Evolutionary conservation across 2,888 invertebrate species (phyloP), one percentile per base, ranked within the genome.

Genomic region (Monoplex corrugatus): DNA sequence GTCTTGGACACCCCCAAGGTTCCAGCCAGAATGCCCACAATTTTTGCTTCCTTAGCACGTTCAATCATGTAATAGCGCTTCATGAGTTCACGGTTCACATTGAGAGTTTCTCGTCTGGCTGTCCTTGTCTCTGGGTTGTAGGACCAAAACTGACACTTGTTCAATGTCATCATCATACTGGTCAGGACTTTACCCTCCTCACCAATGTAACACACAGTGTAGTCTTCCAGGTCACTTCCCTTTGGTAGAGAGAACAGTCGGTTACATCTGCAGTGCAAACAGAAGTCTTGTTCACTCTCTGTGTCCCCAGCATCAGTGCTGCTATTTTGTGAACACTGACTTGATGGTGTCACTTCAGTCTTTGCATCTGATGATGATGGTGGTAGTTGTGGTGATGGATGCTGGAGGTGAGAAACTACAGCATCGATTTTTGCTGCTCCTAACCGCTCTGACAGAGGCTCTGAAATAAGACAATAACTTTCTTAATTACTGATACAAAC

Each of bases 1-100:
- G 96, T 96, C 89, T 98, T 97, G 88, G 97, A 97, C 19, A 98
- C 98, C 3, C 98, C 98, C 16, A 99, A 96, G 45, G 99, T 99
- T 89, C 98, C 99, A n/a, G 98, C 97, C 28, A 99, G 97, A 85
- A 99, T 97, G 0, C 99, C 99, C 68, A 99, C 97, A 8, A 97
- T 97, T 92, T 97, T 97, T 0, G 99, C 98, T 96, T 99, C 99
- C 95, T 98, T 98, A 91, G 98, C 97, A 95, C 98, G 98, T 96
- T 99, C 99, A 44, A 98, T 97, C 87, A 98, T 96, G 95, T 97
- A 99, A 90, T 98, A 97, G 90, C 99, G 97, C 89, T 98, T 97
- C 95, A 98, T 98, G 88, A 99, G 97, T 96, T 98, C 97, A 90
- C 96, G 97, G 89, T 97, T 97, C 40, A 96, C 94, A 89, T 94